Conservation (phyloP, 2,888 invertebrate genomes). For the Lepidochitona cinerea region DNA sequence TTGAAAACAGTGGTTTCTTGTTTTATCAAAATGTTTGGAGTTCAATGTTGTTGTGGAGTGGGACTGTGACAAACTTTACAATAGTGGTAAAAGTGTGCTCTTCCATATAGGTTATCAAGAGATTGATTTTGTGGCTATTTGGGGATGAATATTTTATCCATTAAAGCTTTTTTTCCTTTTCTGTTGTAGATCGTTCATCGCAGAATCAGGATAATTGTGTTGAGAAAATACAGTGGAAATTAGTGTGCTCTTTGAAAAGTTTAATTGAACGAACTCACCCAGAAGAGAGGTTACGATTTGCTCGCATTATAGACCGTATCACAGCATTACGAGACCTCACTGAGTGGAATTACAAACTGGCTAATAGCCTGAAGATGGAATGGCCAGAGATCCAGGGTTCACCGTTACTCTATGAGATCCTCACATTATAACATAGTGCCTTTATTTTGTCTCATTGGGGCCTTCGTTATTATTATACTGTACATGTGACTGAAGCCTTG, state of each 20-base stretch:
- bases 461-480: too few species aligned
- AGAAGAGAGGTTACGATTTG: background rate
- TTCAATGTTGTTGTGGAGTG: too few species aligned
- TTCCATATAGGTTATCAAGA: too few species aligned
- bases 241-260: conserved; percentile 42
- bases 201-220: conserved; percentile 36
- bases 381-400: background rate
- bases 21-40: too few species aligned
- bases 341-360: background rate
- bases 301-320: background rate
- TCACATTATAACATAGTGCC: background rate
- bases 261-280: conserved; percentile 24
- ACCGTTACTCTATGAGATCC: background rate
- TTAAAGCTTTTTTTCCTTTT: too few species aligned
- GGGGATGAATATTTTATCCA: too few species aligned
- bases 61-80: too few species aligned
- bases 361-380: background rate
- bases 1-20: too few species aligned
- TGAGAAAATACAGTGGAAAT: conserved; percentile 40
- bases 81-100: too few species aligned
- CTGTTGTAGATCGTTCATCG: conserved; percentile 41
- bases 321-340: background rate
- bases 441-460: too few species aligned
- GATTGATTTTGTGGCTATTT: too few species aligned
- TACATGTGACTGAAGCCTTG: too few species aligned